Conservation (phyloP, 1,140 invertebrate species). For the Drosophila ananassae region DNA sequence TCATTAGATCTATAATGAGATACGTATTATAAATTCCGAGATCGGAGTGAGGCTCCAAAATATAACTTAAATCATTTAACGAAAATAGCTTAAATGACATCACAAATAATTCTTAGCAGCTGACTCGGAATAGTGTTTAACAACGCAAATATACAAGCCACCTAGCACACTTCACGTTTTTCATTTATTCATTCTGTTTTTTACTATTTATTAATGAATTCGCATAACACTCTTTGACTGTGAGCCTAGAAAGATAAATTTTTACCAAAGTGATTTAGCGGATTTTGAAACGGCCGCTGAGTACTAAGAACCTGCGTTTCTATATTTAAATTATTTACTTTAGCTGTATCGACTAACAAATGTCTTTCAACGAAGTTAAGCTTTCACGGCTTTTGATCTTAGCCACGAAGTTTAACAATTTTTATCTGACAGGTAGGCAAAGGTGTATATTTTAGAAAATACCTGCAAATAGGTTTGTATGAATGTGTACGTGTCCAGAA, state of each 20-base stretch:
- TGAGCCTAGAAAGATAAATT: neutral
- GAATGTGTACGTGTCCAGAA: neutral
- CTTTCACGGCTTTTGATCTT: constrained; percentile 32
- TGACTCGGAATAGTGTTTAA: too few relatives aligned
- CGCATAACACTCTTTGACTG: too few relatives aligned
- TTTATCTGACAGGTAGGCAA: constrained; percentile 37
- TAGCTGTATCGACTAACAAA: neutral
- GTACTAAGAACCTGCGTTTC: neutral
- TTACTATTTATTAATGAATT: too few relatives aligned
- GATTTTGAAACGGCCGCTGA: neutral
- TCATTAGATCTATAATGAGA: too few relatives aligned
- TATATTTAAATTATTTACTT: neutral
- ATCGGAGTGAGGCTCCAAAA: too few relatives aligned
- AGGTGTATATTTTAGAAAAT: too few relatives aligned
- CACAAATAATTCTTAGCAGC: too few relatives aligned
- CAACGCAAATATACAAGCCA: too few relatives aligned
- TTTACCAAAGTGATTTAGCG: neutral
- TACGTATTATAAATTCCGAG: too few relatives aligned
- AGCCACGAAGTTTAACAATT: constrained; percentile 44
- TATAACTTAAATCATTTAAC: too few relatives aligned
- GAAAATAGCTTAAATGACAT: neutral
- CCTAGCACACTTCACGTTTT: too few relatives aligned
- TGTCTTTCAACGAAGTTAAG: constrained; percentile 39
- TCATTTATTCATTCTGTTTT: too few relatives aligned
- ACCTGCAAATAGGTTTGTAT: neutral